Base-by-base conservation (phyloP, 2,113 vertebrate genomes). In the Erythrocercus mccallii region DNA sequence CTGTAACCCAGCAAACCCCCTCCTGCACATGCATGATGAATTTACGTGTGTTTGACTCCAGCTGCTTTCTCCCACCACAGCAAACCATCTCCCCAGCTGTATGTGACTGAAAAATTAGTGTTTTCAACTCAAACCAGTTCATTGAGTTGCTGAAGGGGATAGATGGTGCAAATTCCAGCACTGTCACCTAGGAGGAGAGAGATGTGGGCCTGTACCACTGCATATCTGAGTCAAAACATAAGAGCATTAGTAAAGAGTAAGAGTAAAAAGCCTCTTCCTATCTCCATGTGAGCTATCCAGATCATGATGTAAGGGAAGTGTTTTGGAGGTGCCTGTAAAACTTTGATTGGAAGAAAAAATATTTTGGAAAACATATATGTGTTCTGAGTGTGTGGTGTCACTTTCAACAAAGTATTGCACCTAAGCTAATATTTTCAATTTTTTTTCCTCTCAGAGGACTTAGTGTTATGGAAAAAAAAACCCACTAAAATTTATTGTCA, bases 1-100 rank as follows among this genome's bases (percentile, higher is more conserved):
- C 16, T 0, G 0, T 10, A 28, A 16, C 33, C 64, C 38, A 65
- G 22, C 25, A 80, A 53, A 24, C 1, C 6, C 19, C 23, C 8
- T 66, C 54, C 42, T 62, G 65, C n/a, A 27, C 7, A 48, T 5
- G 2, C 23, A 57, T 24, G 61, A 61, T 6, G 6, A 16, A 2
- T 68, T 62, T 47, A 23, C 0, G 0, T 9, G 21, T 27, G 23
- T 48, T 76, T 88, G 64, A 66, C 30, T 73, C 22, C 77, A 86
- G 19, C 58, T 95, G 72, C 58, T 81, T 70, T 42, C 25, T 69
- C 51, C 21, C 28, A 60, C n/a, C 14, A 10, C 2, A 3, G 10
- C 51, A 53, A 88, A 51, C 18, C 38, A 38, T 30, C 22, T 81
- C 16, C 48, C 61, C 37, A 40, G 20, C 12, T 51, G 8, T 17